Evolutionary conservation across 2,797 vertebrate species (phyloP), one percentile per base, ranked within the genome.

Genomic region (Babyrousa celebensis): DNA sequence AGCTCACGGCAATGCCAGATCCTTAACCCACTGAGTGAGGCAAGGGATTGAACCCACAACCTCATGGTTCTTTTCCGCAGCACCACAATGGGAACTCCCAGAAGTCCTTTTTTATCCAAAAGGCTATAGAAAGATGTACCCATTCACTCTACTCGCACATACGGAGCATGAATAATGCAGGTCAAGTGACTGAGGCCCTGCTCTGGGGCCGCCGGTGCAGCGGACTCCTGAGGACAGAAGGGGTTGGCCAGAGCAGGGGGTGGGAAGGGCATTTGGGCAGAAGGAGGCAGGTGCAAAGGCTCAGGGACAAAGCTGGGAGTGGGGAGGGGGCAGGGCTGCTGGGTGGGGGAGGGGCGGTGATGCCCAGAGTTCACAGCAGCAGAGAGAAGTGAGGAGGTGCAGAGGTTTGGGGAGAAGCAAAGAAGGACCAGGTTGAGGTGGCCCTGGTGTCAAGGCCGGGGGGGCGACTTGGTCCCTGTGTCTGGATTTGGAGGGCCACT

Each of bases 101-200:
- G 32, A 17, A 9, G 17, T 86, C 70, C 48, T 14, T 71, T 15
- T 36, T 18, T 58, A 71, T 20, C 56, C 40, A 17, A 27, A 84
- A 89, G 48, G 68, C 72, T 70, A 36, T 8, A 43, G 67, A 27
- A 91, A 85, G 89, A 48, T 65, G 15, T 14, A 43, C 8, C 70
- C 32, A 25, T 62, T 67, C 25, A 16, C 40, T 17, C 27, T 63
- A 25, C 52, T 27, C 63, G 63, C 27, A 43, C 32, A 9, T 27
- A 14, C n/a, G 27, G 12, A 5, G 12, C 40, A 1, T 1, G 65
- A 17, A 63, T 0, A 12, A 27, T 0, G 21, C n/a, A 27, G 17
- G 27, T 23, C 0, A 1, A 71, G 78, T 6, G 16, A 27, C 11
- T 0, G 3, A 94, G 56, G 60, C 52, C 12, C 56, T 63, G 75